Base-by-base conservation (phyloP, 2,888 invertebrate genomes). In the Xylophagus ater region DNA sequence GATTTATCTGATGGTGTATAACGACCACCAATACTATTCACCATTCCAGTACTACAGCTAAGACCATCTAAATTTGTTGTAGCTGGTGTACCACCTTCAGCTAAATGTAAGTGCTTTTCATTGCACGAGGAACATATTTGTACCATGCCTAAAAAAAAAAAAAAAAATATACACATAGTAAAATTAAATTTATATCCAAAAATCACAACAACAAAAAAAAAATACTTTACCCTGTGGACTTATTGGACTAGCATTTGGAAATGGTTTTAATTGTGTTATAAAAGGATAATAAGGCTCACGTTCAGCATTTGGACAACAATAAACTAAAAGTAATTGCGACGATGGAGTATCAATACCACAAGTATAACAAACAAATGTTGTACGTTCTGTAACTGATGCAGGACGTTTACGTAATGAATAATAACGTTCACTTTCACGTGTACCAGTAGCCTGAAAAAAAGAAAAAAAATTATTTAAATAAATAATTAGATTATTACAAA, bases 281-380 rank as follows among this genome's bases (percentile, higher is more conserved):
- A 88, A 88, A 10, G 92, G 88, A 68, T 86, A 92, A 65, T 83
- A 90, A 37, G 89, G 85, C 64, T 92, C 89, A 42, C 82, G 71
- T 57, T 87, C 87, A 1, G 81, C 78, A 65, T 87, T 86, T 37
- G 81, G 75, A 58, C 82, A 81, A 66, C 86, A 86, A 65, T 87
- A 88, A 41, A 90, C 73, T 52, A 87, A 74, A 46, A 87, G 72
- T 55, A 86, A 73, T 60, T 82, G 81, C 49, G 82, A 80, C 43
- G 82, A 81, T 42, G 83, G 80, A 57, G 82, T 81, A 57, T 82
- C 76, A 51, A 78, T 73, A 29, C 86, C 85, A 66, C 92, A 92
- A 40, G 86, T 86, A 66, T 88, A 92, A 67, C 92, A 92, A 32
- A 89, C 79, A 65, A 89, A 88, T 36, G 78, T 78, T 33, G 78